Conservation (phyloP, 2,113 vertebrate genomes). For the Sphaerodactylus townsendi region DNA sequence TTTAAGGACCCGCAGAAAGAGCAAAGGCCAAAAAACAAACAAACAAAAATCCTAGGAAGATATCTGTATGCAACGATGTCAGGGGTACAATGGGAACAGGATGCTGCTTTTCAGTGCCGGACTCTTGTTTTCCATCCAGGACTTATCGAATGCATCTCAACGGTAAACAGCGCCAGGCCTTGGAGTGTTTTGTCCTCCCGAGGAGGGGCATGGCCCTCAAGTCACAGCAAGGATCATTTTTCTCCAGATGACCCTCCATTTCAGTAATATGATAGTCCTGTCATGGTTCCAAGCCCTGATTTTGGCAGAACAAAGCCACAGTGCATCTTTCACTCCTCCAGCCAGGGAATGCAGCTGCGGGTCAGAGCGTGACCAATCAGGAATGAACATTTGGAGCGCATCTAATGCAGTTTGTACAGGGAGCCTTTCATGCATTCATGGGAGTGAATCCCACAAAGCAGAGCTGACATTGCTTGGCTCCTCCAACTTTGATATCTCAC, state of each 20-base stretch:
- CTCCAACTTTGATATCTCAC: conserved; percentile 81
- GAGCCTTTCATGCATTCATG: conserved; percentile 68
- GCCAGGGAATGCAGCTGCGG: conserved; percentile 64
- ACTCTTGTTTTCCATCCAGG: conserved; percentile 9
- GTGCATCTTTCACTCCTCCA: conserved; percentile 58
- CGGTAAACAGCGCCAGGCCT: background rate
- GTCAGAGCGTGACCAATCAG: conserved; percentile 72
- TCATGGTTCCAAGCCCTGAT: conserved; percentile 63
- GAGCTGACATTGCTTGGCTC: conserved; percentile 38
- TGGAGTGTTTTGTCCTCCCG: background rate
- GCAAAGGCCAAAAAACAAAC: background rate
- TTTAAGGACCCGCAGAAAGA: background rate
- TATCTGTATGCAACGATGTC: fast-evolving
- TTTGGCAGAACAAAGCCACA: conserved; percentile 63
- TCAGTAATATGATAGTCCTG: conserved; percentile 64
- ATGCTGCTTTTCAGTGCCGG: background rate
- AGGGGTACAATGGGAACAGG: fast-evolving
- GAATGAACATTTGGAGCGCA: conserved; percentile 71
- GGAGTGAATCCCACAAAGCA: conserved; percentile 55
- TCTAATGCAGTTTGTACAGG: conserved; percentile 69
- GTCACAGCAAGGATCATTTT: conserved; percentile 1
- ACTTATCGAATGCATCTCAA: background rate
- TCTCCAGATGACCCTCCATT: conserved; percentile 42
- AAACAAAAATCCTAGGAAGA: fast-evolving
- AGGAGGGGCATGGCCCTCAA: background rate